A percentile compares a stretch with the other conserved stretches of the same genome.
Evolutionary conservation across 1,140 invertebrate species (phyloP).

Genomic region (Drosophila sechellia): DNA sequence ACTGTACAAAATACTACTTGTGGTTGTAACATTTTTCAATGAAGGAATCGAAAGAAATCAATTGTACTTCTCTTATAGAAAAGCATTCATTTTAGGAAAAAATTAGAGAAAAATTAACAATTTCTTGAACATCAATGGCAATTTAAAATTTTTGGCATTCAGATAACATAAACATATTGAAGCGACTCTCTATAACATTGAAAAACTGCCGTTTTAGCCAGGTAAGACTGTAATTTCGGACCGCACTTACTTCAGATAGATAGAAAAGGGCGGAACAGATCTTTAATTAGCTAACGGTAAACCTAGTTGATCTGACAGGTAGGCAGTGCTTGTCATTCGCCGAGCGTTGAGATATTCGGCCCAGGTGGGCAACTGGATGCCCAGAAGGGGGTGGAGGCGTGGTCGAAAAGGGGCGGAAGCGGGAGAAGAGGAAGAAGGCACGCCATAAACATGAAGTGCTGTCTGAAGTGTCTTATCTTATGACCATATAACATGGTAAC

Average conservation of each 20-base stretch:
- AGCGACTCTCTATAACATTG: not conserved
- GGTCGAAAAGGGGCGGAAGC: not conserved
- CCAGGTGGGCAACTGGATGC: conserved; percentile 6
- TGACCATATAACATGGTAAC: conserved; percentile 67
- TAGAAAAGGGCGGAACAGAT: conserved; percentile 20
- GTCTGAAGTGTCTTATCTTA: conserved; percentile 71
- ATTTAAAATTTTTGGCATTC: too few relatives aligned
- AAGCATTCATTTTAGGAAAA: not conserved
- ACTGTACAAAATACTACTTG: conserved; percentile 16
- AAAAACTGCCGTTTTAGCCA: not conserved
- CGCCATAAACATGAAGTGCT: conserved; percentile 65
- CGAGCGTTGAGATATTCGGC: conserved; percentile 36
- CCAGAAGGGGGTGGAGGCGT: not conserved
- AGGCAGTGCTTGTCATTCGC: conserved; percentile 41
- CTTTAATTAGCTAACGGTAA: conserved; percentile 66
- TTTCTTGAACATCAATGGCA: too few relatives aligned
- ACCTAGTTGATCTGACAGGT: conserved; percentile 16
- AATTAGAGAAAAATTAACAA: not conserved
- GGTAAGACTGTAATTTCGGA: not conserved
- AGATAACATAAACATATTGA: not conserved
- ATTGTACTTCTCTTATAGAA: not conserved
- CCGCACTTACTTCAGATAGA: conserved; percentile 1
- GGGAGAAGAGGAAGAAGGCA: not conserved
- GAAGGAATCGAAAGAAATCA: too few relatives aligned
- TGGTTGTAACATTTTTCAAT: conserved; percentile 10